These are phyloP conservation scores for Chymomyza caudatula DNA, from an alignment of 2,888 invertebrate genomes.

Conservation along the genomic window DNA sequence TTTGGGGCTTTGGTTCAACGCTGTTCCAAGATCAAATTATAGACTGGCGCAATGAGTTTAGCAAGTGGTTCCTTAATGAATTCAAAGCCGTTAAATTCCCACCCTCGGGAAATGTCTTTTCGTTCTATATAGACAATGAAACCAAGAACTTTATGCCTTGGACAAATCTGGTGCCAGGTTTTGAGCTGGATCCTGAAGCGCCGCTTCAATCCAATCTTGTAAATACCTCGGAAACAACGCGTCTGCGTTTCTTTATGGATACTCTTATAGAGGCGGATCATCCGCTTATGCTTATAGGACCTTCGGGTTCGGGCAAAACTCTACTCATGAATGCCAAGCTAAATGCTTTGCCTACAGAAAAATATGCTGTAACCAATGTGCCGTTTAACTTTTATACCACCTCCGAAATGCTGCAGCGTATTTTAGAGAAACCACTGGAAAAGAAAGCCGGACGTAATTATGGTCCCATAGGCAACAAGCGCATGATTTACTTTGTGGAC, in stretches of 20 bases:
- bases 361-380: conserved; percentile 90
- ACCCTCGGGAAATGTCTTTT: conserved; percentile 88
- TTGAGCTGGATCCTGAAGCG: conserved; percentile 90
- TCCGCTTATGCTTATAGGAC: conserved; percentile 94
- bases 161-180: conserved; percentile 88
- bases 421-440: conserved; percentile 93
- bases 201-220: conserved; percentile 89
- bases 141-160: conserved; percentile 92
- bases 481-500: conserved; percentile 95
- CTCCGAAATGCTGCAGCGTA: conserved; percentile 92
- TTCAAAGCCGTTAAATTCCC: conserved; percentile 96
- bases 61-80: conserved; percentile 96
- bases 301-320: conserved; percentile 94
- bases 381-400: conserved; percentile 97
- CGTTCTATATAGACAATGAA: conserved; percentile 91
- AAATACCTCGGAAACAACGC: conserved; percentile 92
- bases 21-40: conserved; percentile 93
- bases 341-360: conserved; percentile 82
- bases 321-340: conserved; percentile 93
- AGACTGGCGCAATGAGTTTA: conserved; percentile 95
- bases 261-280: conserved; percentile 86
- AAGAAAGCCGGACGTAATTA: conserved; percentile 96
- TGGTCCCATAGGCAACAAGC: conserved; percentile 95
- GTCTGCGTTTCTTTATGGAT: conserved; percentile 92
- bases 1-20: conserved; percentile 97